These are phyloP conservation scores for Mormyrus hasselquistii DNA, from an alignment of 2,797 vertebrate genomes.

Conservation along the genomic window DNA sequence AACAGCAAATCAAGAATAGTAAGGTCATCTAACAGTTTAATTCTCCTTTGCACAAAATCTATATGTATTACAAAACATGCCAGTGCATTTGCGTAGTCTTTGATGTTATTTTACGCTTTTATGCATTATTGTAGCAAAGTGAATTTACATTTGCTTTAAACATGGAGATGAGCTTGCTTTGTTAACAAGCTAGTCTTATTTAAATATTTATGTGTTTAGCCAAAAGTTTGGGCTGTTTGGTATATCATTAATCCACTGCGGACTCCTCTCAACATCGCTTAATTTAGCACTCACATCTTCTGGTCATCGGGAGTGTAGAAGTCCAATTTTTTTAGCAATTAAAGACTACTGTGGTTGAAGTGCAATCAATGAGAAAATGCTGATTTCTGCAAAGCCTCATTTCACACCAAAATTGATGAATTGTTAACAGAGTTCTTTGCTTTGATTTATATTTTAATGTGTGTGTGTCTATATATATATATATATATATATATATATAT, in stretches of 20 bases:
- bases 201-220: background rate
- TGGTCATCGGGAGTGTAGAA: background rate
- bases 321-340: no score
- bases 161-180: background rate
- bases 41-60: background rate
- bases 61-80: background rate
- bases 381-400: background rate
- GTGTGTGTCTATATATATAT: no score
- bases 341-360: background rate
- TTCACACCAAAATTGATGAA: background rate
- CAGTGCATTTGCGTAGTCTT: background rate
- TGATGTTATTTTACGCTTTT: background rate
- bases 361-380: background rate
- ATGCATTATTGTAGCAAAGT: background rate
- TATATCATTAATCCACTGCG: background rate
- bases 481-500: no score
- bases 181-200: background rate
- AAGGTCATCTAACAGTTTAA: background rate
- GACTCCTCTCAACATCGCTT: background rate
- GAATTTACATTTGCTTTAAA: background rate
- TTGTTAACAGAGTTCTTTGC: background rate
- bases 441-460: background rate
- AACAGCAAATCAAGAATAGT: background rate
- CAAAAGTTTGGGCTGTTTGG: conserved; percentile 30
- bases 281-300: background rate